Evolutionary conservation across 2,888 invertebrate genomes (phyloP), one percentile per base, ranked within the genome.

Genomic region (Celastrina argiolus): DNA sequence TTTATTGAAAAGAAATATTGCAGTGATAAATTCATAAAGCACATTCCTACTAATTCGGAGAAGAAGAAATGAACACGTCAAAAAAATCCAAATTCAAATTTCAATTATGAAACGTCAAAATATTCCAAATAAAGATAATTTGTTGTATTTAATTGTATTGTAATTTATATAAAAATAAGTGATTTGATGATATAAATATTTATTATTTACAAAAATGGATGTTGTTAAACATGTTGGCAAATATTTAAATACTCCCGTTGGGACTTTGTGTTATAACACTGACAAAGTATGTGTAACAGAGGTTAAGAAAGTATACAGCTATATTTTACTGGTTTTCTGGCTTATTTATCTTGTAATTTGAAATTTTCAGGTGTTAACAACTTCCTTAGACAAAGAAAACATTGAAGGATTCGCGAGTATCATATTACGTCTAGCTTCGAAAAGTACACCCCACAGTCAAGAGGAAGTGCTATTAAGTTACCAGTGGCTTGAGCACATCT

Each of bases 401-500:
- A 69, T 91, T 73, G 79, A 83, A 83, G 79, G 94, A 73, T 79
- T 93, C 83, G 91, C 91, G n/a, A 92, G 88, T 10, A 93, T 93
- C 67, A 79, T 93, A 14, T 79, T 91, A 39, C 78, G 80, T 56
- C 74, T 93, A 69, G 88, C 88, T 0, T 79, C 81, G 1, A 90
- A 91, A 74, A 91, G 87, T 18, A 70, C 70, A 1, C 74, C 80
- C 12, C 78, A 87, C 72, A 92, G 81, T 67, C 81, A 84, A 56
- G 88, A 92, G 69, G 88, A 90, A 68, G 75, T 71, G 67, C 77
- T 91, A 3, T 81, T 90, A 28, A 83, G 91, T 28, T 92, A 93
- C 69, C 95, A 95, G 73, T 95, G 95, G 95, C 80, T 95, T 39
- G 95, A 95, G 76, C 93, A 94, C 76, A 88, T 94, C 4, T 90